These are phyloP conservation scores for Acinonyx jubatus DNA, from an alignment of 2,113 vertebrate species.

Conservation along the genomic window DNA sequence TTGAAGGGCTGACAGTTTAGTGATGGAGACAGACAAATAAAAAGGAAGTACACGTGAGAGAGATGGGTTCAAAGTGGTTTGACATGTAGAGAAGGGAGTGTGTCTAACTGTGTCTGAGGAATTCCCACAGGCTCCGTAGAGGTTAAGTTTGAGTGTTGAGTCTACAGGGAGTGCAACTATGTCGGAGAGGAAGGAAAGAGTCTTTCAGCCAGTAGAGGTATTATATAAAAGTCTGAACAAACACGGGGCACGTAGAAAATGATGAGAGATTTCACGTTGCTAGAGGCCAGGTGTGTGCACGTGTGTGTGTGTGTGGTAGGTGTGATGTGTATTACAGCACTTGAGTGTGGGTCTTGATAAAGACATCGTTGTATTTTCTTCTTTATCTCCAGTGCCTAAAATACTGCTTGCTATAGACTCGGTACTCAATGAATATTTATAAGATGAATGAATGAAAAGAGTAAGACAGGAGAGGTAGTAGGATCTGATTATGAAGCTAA, in stretches of 20 bases:
- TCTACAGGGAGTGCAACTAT: background rate
- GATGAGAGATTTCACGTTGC: background rate
- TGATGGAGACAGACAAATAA: background rate
- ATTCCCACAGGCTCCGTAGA: background rate
- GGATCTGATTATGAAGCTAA: background rate
- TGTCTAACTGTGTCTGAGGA: background rate
- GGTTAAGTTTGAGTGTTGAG: background rate
- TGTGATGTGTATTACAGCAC: background rate
- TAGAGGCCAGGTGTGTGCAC: background rate
- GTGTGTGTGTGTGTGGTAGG: background rate
- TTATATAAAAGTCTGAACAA: slow-evolving; percentile 1
- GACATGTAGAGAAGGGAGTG: background rate
- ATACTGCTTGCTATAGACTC: background rate
- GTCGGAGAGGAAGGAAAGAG: slow-evolving; percentile 18
- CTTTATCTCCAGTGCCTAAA: background rate
- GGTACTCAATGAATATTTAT: background rate
- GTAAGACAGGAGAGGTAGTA: background rate
- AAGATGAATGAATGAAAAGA: background rate
- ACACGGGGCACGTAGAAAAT: slow-evolving; percentile 14
- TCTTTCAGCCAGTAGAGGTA: background rate
- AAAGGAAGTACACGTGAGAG: background rate
- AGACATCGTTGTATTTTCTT: background rate
- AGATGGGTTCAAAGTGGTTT: background rate
- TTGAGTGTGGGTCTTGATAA: background rate
- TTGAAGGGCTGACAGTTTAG: background rate